Evolutionary conservation across 2,797 vertebrate genomes (phyloP), one percentile per base, ranked within the genome.

Genomic region (Hydrolagus colliei): DNA sequence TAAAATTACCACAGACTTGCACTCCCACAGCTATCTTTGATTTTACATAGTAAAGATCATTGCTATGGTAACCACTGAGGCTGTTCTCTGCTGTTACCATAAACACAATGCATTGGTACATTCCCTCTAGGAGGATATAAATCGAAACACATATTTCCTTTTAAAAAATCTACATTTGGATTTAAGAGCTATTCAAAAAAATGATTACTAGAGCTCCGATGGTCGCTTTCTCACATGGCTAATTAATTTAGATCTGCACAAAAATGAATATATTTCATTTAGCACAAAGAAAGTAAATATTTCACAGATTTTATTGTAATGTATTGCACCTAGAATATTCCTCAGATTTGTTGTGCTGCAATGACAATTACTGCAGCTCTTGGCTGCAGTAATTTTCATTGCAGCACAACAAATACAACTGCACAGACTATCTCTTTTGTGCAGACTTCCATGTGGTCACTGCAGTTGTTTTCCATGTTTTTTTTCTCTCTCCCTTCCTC

Each of bases 401-500:
- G 6, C 78, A 12, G 74, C 52, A 87, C 61, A 27, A 35, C 86
- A 41, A 75, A 86, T n/a, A 0, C 0, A 18, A 27, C 86, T 20
- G 86, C 32, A 22, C 63, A 78, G 11, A 68, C 80, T 12, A 10
- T 85, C 67, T 82, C 2, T 63, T 7, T 20, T 59, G 32, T 0
- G 0, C 41, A 89, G 67, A 88, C 87, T 85, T 84, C 72, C 75
- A 77, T 0, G 0, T 0, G 2, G 74, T 68, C 87, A 0, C 68
- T 86, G 87, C 86, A 52, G 67, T 85, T 82, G 62, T 87, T 88
- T 84, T 88, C 65, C 65, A 85, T 79, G 41, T 4, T 88, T 86
- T 86, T 16, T 6, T 67, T 68, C n/a, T 27, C 62, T 32, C 63
- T 65, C 77, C 1, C 27, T 27, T 1, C 27, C 27, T 27, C 59